Base-by-base conservation (phyloP, 2,888 invertebrate genomes). In the Pemphredon lugubris region DNA sequence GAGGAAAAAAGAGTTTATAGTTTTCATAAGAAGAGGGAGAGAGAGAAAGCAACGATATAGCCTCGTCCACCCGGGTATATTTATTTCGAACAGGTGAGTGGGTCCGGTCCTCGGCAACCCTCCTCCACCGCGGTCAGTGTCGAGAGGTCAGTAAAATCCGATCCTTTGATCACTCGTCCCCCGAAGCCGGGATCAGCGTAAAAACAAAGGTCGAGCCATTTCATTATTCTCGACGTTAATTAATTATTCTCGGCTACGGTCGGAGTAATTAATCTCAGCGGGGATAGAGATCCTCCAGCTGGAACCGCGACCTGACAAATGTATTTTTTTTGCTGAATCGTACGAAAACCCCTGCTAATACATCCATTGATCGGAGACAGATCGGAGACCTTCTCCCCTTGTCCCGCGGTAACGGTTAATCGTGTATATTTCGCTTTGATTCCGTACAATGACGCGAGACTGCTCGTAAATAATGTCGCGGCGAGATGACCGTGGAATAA, bases 281-380 rank as follows among this genome's bases (percentile, higher is more conserved):
- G 64, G 53, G 73, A 70, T 73, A 71, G 53, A 75, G 66, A 73
- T 69, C 59, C 74, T 69, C 54, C 61, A 59, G 54, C 39, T 48
- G 64, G 47, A 30, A 51, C 34, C 60, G 26, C 37, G 67, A 40
- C 60, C 80, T 87, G 87, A 88, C 84, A 86, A 87, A 87, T 87
- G 86, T 83, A 77, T 83, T 87, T 87, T 88, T 88, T 87, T 75
- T 79, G 87, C 88, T 86, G 87, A 87, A 86, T 88, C 84, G 86
- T 83, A 68, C 14, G 69, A 54, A 66, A 26, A 63, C 71, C 50
- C 34, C 2, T 40, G 57, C 59, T 74, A 71, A 76, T 51, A 48
- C 73, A 65, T 71, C 47, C 68, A 55, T 57, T 65, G 54, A 75
- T 72, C 61, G 64, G 37, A 14, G 48, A 23, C 44, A 54, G 70